Percentiles rank a stretch among this genome's conserved stretches.
phyloP scores from a whole-genome alignment of 1,140 invertebrate genomes.

The Tyrophagus putrescentiae region DNA sequence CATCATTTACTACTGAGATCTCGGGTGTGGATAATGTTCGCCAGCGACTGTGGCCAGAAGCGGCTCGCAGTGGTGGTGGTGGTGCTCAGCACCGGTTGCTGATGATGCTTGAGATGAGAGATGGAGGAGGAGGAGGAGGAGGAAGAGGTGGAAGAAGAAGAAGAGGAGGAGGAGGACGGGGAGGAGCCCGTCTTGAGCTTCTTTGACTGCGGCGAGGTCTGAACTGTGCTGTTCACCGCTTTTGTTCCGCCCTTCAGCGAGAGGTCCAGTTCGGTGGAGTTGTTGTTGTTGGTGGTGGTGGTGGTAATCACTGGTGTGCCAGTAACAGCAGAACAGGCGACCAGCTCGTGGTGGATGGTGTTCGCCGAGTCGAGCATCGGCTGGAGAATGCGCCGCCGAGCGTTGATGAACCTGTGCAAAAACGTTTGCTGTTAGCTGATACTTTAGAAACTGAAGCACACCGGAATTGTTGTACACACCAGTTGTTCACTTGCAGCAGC shows the following conservation, averaged over 20 bases:
- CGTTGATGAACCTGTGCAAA: conserved; percentile 59
- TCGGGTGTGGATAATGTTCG: conserved; percentile 12
- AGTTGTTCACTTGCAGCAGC: conserved; percentile 84
- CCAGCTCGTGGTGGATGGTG: background rate
- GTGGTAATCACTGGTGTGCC: background rate
- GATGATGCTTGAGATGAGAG: too few relatives aligned
- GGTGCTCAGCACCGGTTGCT: too few relatives aligned
- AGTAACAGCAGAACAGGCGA: background rate
- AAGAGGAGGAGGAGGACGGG: too few relatives aligned
- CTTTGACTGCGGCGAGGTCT: too few relatives aligned
- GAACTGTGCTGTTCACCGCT: too few relatives aligned
- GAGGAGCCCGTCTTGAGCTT: conserved; percentile 10
- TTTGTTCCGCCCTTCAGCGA: too few relatives aligned
- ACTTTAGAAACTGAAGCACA: background rate
- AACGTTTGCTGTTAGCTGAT: too few relatives aligned
- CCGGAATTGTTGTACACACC: conserved; percentile 23
- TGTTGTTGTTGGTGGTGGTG: background rate
- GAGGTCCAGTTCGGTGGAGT: conserved; percentile 3
- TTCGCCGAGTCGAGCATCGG: conserved; percentile 56
- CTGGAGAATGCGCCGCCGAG: conserved; percentile 70
- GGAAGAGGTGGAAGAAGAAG: too few relatives aligned
- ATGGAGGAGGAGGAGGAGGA: too few relatives aligned
- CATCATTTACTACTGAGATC: conserved; percentile 4
- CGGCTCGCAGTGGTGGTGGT: background rate
- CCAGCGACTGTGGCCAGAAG: conserved; percentile 18